Conservation (phyloP, 2,888 invertebrate species). For the Drosophila testacea region DNA sequence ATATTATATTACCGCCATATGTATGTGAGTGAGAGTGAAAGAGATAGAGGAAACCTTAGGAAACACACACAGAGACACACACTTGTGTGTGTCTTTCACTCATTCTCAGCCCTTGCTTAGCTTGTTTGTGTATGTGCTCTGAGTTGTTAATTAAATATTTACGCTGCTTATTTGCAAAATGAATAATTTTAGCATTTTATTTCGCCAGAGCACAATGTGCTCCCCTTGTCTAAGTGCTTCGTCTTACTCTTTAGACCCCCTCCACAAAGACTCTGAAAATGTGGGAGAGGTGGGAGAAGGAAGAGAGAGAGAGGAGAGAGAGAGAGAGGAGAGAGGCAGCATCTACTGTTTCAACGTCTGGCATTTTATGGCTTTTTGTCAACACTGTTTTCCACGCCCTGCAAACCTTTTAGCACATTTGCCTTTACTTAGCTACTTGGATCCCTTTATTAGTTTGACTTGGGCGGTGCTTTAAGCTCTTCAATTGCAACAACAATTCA, state of each 20-base stretch:
- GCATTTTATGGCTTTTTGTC: constrained; percentile 65
- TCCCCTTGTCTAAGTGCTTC: constrained; percentile 41
- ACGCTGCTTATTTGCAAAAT: constrained; percentile 82
- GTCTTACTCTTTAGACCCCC: background rate
- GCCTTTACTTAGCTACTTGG: constrained; percentile 46
- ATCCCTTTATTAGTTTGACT: constrained; percentile 56
- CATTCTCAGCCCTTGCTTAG: background rate
- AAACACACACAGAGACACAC: constrained; percentile 11
- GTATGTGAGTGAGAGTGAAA: constrained; percentile 4
- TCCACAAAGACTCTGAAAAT: background rate
- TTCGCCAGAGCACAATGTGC: constrained; percentile 58
- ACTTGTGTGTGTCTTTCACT: constrained; percentile 1
- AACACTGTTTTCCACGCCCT: constrained; percentile 37
- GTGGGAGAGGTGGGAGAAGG: background rate
- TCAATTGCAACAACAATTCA: constrained; percentile 17
- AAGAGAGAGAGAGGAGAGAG: background rate
- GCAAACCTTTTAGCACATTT: constrained; percentile 65
- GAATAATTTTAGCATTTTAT: constrained; percentile 81
- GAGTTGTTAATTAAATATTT: constrained; percentile 82
- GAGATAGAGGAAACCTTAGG: constrained; percentile 62
- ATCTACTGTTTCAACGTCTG: constrained; percentile 51
- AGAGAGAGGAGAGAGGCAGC: background rate
- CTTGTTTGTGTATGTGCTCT: constrained; percentile 46
- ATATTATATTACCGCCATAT: constrained; percentile 71
- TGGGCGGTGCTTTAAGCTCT: constrained; percentile 53